These are phyloP conservation scores for Brachionus calyciflorus DNA, from an alignment of 1,140 invertebrate genomes.

Conservation along the genomic window DNA sequence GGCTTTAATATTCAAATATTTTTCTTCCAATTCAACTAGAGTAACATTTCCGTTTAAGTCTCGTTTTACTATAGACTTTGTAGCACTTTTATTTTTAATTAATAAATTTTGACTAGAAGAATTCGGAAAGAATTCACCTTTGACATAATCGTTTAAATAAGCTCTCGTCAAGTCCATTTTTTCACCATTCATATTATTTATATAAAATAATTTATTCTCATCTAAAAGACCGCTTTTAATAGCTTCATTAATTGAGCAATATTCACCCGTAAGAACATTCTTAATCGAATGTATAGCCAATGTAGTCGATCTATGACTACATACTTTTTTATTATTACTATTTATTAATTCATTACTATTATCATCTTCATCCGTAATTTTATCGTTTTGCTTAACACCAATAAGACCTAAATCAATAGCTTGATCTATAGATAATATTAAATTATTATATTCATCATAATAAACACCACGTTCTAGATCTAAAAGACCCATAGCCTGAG, in stretches of 20 bases:
- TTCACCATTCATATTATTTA: background rate
- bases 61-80: background rate
- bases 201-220: background rate
- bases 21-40: slow-evolving; percentile 13
- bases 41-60: background rate
- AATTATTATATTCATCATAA: background rate
- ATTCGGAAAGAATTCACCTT: background rate
- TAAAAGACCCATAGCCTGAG: background rate
- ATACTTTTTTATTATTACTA: background rate
- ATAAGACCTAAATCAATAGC: background rate
- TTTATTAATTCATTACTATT: background rate
- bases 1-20: background rate
- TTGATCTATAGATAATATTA: background rate
- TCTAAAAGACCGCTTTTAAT: background rate
- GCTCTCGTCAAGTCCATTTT: background rate
- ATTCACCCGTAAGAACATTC: background rate
- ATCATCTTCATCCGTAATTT: background rate
- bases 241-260: slow-evolving; percentile 18
- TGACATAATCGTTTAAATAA: background rate
- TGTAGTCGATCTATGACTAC: background rate
- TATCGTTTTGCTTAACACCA: background rate
- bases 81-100: background rate
- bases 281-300: slow-evolving; percentile 26
- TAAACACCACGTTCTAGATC: background rate
- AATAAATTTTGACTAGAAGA: background rate